phyloP scores from a whole-genome alignment of 1,140 invertebrate species.

The Anastrepha ludens region DNA sequence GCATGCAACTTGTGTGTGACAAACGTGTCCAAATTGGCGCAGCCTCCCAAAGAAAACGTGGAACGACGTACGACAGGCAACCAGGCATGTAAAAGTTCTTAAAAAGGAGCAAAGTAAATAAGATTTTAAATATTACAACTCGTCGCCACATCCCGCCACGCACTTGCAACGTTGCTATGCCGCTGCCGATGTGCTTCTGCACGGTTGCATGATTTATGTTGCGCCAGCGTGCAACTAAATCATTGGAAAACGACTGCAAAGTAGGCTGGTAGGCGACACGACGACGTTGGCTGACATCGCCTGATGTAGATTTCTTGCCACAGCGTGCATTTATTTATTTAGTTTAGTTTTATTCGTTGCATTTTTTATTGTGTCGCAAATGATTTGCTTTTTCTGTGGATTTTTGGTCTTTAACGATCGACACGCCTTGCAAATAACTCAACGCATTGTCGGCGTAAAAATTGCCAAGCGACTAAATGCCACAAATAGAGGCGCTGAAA shows the following conservation, averaged over 20 bases:
- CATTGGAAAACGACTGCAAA: conserved; percentile 43
- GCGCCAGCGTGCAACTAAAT: conserved; percentile 52
- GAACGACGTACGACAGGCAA: background rate
- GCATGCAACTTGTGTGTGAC: conserved; percentile 35
- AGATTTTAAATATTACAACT: background rate
- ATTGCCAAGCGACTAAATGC: conserved; percentile 32
- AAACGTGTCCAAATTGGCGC: conserved; percentile 30
- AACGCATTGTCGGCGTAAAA: conserved; percentile 35
- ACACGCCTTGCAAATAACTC: conserved; percentile 52
- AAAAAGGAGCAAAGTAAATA: background rate
- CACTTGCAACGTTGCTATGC: background rate
- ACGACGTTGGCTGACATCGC: background rate
- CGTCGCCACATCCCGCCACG: background rate
- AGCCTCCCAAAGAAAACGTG: background rate
- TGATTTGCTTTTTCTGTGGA: background rate
- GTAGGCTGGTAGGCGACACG: conserved; percentile 41
- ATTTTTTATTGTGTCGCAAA: background rate
- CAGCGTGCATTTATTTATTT: conserved; percentile 22
- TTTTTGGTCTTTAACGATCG: conserved; percentile 22
- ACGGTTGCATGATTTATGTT: conserved; percentile 47
- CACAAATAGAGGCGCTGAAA: conserved; percentile 2
- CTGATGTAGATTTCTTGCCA: conserved; percentile 5
- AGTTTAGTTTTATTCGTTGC: background rate
- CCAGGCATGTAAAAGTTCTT: background rate
- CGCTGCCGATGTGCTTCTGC: background rate